Conservation (phyloP, 2,888 invertebrate genomes). For the Archips crataeganus region DNA sequence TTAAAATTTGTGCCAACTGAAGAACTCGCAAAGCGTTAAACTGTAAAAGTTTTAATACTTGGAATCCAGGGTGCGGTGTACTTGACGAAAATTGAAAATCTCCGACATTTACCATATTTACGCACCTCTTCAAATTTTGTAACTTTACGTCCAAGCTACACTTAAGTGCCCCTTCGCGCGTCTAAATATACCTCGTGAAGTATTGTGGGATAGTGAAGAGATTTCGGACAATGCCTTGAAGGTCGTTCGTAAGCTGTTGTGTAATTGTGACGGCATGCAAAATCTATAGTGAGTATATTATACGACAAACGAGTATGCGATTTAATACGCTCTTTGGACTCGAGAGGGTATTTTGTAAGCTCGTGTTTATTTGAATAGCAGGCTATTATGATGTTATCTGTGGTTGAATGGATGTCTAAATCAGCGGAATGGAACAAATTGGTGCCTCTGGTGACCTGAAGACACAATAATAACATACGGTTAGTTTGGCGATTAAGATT, state of each 20-base stretch:
- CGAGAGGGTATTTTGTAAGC: not conserved
- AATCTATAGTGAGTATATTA: constrained; percentile 7
- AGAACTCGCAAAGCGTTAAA: not conserved
- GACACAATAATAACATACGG: not conserved
- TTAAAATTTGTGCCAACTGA: not conserved
- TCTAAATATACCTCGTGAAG: constrained; percentile 1
- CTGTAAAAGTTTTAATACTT: not conserved
- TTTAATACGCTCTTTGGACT: constrained; percentile 27
- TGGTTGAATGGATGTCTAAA: constrained; percentile 3
- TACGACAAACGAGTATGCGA: constrained; percentile 14
- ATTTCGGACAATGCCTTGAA: constrained; percentile 6
- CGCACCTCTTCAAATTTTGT: constrained; percentile 5
- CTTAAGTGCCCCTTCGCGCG: not conserved
- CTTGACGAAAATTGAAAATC: not conserved
- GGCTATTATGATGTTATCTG: constrained; percentile 7
- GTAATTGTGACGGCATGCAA: constrained; percentile 31
- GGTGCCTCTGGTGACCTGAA: constrained; percentile 1
- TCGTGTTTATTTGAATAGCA: constrained; percentile 1
- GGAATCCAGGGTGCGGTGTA: not conserved
- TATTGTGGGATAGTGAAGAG: not conserved
- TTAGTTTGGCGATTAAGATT: not conserved
- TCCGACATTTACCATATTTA: not conserved
- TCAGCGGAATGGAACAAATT: not conserved
- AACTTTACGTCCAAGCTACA: not conserved
- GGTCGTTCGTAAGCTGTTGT: not conserved